Base-by-base conservation (phyloP, 2,113 vertebrate species). In the Carettochelys insculpta region DNA sequence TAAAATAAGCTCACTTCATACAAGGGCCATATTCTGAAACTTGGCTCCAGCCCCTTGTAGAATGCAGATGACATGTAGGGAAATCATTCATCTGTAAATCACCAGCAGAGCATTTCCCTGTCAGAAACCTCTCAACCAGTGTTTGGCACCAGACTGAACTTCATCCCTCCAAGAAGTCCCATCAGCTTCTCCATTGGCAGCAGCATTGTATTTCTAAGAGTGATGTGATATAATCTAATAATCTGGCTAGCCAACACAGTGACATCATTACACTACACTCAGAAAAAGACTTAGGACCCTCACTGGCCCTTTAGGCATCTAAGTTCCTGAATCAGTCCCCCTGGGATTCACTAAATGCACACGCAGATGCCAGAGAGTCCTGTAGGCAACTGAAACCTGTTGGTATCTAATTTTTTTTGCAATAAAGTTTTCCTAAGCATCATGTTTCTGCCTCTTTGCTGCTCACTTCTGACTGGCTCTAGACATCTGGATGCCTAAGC, bases 1-100 rank as follows among this genome's bases (percentile, higher is more conserved):
- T 76, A 47, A 24, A 0, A 0, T 11, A 73, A 11, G 41, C 6
- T 73, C 0, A 0, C 29, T 19, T 25, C 75, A 38, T 8, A 25
- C 38, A 25, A 79, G 71, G 19, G 22, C 38, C 71, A 73, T 24
- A 45, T 24, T 90, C 77, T 41, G 45, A 7, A 12, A 3, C 12
- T 13, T 58, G 24, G 6, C 43, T 77, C 9, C 79, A 85, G 1
- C 2, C 8, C 0, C 1, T 78, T 61, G 25, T 10, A 45, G 31
- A 27, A 71, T 50, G 77, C 16, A 56, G 1, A 4, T n/a, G 12
- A 8, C 83, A 75, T 24, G 2, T 83, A 76, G 68, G 75, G 50
- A 19, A 5, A 4, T 48, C 78, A 41, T 61, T n/a, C 52, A 38
- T 6, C 19, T 38, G 45, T 47, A 73, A 94, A 81, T 43, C 79